Evolutionary conservation across 2,888 invertebrate genomes (phyloP), one percentile per base, ranked within the genome.

Genomic region (Tetranychus truncatus): DNA sequence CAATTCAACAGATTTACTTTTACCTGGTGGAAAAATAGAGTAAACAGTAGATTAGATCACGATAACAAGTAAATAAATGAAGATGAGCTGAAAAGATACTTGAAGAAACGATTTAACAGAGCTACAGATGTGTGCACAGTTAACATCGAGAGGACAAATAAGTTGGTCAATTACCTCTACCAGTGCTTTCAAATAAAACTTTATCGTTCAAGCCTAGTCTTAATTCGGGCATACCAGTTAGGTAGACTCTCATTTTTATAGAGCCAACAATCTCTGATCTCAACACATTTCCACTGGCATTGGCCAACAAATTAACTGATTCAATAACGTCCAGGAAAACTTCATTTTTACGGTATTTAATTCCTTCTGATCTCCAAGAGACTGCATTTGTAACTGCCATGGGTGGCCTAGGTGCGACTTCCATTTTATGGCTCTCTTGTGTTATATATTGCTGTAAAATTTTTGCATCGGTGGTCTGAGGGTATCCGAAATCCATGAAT

Each of bases 321-420:
- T 99, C 97, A 79, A 99, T 97, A 0, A 99, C 97, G 86, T 99
- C 97, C 46, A 99, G 86, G 81, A 99, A 99, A 5, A 99, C 97
- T 86, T 99, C 97, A 84, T 99, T 99, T 84, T 97, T 99, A 76
- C 97, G 88, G 83, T 99, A 97, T 82, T 96, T 97, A 76, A 99
- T 93, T 3, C 96, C 96, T 82, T 99, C 97, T 0, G 95, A 94
- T 76, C 97, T 86, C 97, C 97, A 99, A 0, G 96, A 96, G 0
- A 97, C 97, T 0, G 97, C 97, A 84, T 99, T 97, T n/a, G 97
- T 99, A 8, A 99, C 96, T 24, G 97, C 96, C 88, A 95, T 91
- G 0, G 97, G 97, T 77, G 96, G 95, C 73, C 95, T 87, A 0
- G 95, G 93, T 80, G 95, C 94, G 81, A 95, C 90, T 84, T 97